phyloP scores from a whole-genome alignment of 2,888 invertebrate species.

The Automeris io region DNA sequence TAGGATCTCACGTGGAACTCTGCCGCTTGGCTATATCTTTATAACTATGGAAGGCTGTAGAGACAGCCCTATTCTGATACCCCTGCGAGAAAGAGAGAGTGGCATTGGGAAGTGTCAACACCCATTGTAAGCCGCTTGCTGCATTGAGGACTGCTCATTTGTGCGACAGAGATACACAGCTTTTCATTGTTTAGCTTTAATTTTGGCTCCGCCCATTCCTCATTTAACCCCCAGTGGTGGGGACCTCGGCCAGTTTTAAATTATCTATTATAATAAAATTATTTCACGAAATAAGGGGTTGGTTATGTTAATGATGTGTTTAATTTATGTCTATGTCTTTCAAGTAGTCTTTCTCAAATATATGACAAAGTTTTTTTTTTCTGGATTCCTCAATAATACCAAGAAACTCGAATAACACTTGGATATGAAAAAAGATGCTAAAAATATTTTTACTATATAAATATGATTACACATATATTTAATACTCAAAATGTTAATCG shows the following conservation, averaged over 20 bases:
- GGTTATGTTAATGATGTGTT: constrained; percentile 73
- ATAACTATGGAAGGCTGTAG: constrained; percentile 61
- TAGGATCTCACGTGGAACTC: constrained; percentile 71
- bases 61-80: constrained; percentile 48
- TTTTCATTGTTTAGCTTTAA: constrained; percentile 52
- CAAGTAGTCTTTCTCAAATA: too few relatives aligned
- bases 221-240: constrained; percentile 63
- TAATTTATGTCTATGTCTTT: constrained; percentile 64
- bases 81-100: constrained; percentile 45
- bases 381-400: too few relatives aligned
- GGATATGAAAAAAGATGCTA: too few relatives aligned
- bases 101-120: constrained; percentile 45
- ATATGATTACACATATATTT: too few relatives aligned
- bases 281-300: constrained; percentile 75
- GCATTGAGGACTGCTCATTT: constrained; percentile 70
- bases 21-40: constrained; percentile 54
- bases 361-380: too few relatives aligned
- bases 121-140: constrained; percentile 71
- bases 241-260: constrained; percentile 74
- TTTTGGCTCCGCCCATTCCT: constrained; percentile 60
- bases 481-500: too few relatives aligned
- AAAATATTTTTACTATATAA: too few relatives aligned
- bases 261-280: constrained; percentile 77
- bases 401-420: too few relatives aligned
- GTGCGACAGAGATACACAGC: constrained; percentile 57